phyloP scores from a whole-genome alignment of 1,140 invertebrate species.

The Theocolax elegans region DNA sequence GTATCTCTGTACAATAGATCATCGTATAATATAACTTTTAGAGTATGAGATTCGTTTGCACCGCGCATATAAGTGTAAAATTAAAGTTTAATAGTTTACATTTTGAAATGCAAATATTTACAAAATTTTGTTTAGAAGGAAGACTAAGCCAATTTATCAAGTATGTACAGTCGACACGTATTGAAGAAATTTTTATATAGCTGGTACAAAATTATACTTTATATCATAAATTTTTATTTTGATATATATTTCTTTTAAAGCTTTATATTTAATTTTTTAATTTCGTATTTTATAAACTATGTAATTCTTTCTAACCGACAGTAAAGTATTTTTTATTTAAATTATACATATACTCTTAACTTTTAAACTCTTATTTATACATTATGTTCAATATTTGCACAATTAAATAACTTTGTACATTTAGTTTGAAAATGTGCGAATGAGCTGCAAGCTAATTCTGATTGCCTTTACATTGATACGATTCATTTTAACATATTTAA shows the following conservation, averaged over 20 bases:
- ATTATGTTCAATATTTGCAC: neutral
- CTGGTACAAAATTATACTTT: conserved; percentile 16
- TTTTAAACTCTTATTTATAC: conserved; percentile 10
- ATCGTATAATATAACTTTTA: too few species aligned
- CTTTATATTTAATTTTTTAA: conserved; percentile 2
- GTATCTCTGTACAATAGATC: too few species aligned
- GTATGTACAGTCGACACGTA: conserved; percentile 13
- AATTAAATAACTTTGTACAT: conserved; percentile 29
- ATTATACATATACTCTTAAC: conserved; percentile 21
- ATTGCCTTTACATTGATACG: conserved; percentile 23
- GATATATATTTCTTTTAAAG: conserved; percentile 17
- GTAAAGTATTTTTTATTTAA: conserved; percentile 23
- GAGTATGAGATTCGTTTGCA: neutral
- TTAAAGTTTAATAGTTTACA: neutral
- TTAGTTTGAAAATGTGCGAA: conserved; percentile 6
- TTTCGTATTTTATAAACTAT: conserved; percentile 28
- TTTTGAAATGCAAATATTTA: conserved; percentile 9
- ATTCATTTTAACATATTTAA: conserved; percentile 6
- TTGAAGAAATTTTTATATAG: conserved; percentile 25
- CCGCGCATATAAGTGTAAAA: neutral
- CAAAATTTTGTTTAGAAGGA: conserved; percentile 2
- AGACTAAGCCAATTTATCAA: conserved; percentile 15
- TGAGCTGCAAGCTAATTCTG: conserved; percentile 37
- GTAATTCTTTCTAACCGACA: neutral
- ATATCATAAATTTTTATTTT: neutral